Percentiles rank a stretch among this genome's conserved stretches.
These are phyloP conservation scores for Anguilla pacifica DNA, from an alignment of 2,797 vertebrate genomes.

Conservation along the genomic window DNA sequence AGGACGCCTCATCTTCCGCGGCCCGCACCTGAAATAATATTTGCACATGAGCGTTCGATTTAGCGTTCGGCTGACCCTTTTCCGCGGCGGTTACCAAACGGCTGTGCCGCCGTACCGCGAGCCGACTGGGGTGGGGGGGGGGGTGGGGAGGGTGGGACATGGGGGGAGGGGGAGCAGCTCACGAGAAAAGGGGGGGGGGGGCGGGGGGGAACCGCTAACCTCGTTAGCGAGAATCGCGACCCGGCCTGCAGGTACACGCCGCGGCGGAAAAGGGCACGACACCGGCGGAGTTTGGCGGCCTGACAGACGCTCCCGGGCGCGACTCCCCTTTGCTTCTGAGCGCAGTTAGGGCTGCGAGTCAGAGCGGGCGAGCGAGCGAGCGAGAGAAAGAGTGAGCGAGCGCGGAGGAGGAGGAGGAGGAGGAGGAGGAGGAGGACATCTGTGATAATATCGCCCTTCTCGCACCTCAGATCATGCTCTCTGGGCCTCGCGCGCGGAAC, in stretches of 20 bases:
- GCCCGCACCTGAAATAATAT: conserved; percentile 84
- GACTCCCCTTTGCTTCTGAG: background rate
- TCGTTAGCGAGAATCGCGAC: background rate
- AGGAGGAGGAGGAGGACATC: background rate
- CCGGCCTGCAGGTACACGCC: background rate
- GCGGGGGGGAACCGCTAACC: background rate
- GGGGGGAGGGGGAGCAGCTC: conserved; percentile 61
- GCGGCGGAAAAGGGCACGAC: too few relatives aligned
- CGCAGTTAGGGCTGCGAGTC: background rate
- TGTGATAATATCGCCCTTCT: background rate
- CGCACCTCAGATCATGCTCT: background rate
- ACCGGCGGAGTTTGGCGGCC: background rate
- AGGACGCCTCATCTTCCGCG: conserved; percentile 72
- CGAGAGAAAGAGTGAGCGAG: too few relatives aligned
- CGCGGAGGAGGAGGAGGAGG: too few relatives aligned
- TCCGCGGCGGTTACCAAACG: conserved; percentile 75
- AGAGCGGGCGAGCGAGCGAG: background rate
- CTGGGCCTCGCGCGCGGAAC: background rate
- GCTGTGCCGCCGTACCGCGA: conserved; percentile 61
- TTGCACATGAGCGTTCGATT: conserved; percentile 79
- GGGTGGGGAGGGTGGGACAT: conserved; percentile 67
- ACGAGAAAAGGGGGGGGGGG: conserved; percentile 53
- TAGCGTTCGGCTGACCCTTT: conserved; percentile 80
- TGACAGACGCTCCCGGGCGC: conserved; percentile 4
- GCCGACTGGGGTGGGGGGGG: conserved; percentile 69